Conservation (phyloP, 92 coral and sea anemone species). For the Paragorgia papillata region DNA sequence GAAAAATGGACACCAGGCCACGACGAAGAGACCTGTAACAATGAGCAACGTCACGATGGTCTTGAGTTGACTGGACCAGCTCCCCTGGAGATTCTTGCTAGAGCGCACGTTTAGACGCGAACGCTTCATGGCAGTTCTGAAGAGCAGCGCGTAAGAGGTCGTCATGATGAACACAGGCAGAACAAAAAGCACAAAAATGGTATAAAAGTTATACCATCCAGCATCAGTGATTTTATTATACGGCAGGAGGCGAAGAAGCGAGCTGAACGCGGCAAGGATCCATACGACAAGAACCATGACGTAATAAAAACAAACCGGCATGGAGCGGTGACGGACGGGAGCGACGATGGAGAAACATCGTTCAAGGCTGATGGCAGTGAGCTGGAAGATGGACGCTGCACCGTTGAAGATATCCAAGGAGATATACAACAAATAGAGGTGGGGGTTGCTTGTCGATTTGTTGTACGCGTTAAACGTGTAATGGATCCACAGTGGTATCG, state of each 20-base stretch:
- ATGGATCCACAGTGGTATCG: constrained; percentile 81
- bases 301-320: constrained; percentile 59
- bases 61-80: constrained; percentile 64
- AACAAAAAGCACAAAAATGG: constrained; percentile 72
- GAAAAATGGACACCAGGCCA: constrained; percentile 83
- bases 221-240: constrained; percentile 52
- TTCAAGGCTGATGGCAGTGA: constrained; percentile 83
- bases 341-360: constrained; percentile 84
- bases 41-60: constrained; percentile 73
- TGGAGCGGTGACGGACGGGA: constrained; percentile 77
- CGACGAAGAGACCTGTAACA: constrained; percentile 71
- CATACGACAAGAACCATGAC: constrained; percentile 71
- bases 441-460: constrained; percentile 5
- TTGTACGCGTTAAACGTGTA: constrained; percentile 47
- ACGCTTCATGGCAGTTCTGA: constrained; percentile 54
- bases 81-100: constrained; percentile 52
- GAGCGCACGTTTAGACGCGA: constrained; percentile 45
- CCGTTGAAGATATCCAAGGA: constrained; percentile 85
- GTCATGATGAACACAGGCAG: constrained; percentile 67
- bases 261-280: constrained; percentile 70
- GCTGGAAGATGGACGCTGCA: constrained; percentile 77
- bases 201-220: constrained; percentile 71
- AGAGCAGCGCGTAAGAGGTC: constrained; percentile 66
- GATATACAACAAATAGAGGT: constrained; percentile 63
- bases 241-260: constrained; percentile 75